These are phyloP conservation scores for Sylvietta virens DNA, from an alignment of 2,113 vertebrate species.

Conservation along the genomic window DNA sequence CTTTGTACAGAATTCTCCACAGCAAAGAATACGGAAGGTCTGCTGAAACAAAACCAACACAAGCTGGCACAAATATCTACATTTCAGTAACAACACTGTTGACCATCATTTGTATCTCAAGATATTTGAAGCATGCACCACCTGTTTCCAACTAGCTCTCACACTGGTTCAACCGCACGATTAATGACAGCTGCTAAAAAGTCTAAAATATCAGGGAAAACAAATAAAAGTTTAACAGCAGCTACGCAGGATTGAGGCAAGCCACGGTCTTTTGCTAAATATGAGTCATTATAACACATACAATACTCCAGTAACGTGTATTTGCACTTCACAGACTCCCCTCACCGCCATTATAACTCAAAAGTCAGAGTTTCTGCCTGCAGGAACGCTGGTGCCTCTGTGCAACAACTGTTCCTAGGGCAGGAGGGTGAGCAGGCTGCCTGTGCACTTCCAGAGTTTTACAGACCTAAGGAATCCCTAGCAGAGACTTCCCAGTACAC, in stretches of 20 bases:
- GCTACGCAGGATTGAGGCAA: neutral
- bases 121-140: constrained; percentile 58
- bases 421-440: neutral
- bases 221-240: constrained; percentile 22
- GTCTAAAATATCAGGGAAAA: constrained; percentile 52
- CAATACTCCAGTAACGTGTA: neutral
- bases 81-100: constrained; percentile 53
- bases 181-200: constrained; percentile 74
- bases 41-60: neutral
- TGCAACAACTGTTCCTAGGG: neutral
- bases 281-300: neutral
- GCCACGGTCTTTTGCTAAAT: constrained; percentile 10
- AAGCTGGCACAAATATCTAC: neutral
- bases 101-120: constrained; percentile 41
- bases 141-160: constrained; percentile 69
- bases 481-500: neutral
- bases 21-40: neutral
- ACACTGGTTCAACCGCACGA: constrained; percentile 65
- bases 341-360: neutral
- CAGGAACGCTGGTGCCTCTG: neutral
- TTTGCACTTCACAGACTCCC: neutral
- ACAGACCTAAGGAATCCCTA: neutral
- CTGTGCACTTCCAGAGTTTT: neutral
- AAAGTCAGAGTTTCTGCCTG: neutral
- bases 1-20: neutral